These are phyloP conservation scores for Falco concolor DNA, from an alignment of 2,797 vertebrate species.

Conservation along the genomic window DNA sequence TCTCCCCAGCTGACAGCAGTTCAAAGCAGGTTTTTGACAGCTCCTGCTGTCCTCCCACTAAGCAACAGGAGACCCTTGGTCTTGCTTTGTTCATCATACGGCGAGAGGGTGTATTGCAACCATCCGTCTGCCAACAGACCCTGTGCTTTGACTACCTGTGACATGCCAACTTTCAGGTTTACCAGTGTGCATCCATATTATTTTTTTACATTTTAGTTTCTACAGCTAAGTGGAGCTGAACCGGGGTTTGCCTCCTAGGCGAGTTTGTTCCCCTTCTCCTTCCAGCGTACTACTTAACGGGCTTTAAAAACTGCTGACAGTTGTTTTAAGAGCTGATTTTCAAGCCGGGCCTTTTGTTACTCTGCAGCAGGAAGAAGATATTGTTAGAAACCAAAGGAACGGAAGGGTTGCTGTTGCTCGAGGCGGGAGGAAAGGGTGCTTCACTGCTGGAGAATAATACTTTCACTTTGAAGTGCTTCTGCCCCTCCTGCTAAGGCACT, in stretches of 20 bases:
- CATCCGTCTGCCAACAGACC: not conserved
- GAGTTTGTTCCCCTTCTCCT: not conserved
- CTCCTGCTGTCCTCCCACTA: not conserved
- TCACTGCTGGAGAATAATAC: not conserved
- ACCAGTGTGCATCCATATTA: fast-evolving
- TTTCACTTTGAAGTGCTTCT: not conserved
- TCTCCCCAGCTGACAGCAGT: not conserved
- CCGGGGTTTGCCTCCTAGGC: not conserved
- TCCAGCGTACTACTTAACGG: not conserved
- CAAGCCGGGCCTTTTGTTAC: not conserved
- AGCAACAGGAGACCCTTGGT: no score
- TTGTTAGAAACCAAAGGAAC: not conserved
- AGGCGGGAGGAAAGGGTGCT: not conserved
- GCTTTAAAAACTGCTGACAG: conserved; percentile 4
- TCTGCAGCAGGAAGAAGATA: not conserved
- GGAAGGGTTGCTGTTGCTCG: not conserved
- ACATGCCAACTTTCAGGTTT: not conserved
- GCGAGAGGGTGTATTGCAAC: not conserved
- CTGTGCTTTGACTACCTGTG: not conserved
- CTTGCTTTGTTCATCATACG: not conserved
- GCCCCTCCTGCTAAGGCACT: not conserved
- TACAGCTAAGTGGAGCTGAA: not conserved
- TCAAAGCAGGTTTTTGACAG: not conserved
- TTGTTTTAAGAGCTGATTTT: conserved; percentile 3
- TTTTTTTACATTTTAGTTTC: not conserved